Conservation (phyloP, 2,888 invertebrate genomes). For the Aphidoletes aphidimyza region DNA sequence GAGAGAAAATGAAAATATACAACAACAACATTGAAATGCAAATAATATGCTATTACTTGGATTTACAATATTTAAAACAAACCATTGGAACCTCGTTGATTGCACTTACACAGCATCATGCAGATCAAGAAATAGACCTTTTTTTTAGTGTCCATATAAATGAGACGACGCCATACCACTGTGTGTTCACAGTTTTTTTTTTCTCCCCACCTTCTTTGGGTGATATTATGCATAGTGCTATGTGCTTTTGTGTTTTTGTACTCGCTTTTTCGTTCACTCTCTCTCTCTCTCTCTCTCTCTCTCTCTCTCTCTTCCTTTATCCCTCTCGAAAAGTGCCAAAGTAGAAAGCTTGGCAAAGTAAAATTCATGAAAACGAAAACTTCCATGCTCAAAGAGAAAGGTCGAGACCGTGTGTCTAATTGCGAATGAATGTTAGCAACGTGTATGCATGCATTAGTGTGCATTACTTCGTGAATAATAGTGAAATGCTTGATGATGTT, state of each 20-base stretch:
- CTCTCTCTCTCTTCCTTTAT: neutral
- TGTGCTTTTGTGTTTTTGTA: no score
- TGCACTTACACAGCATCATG: no score
- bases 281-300: neutral
- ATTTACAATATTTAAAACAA: constrained; percentile 36
- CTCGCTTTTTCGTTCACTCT: neutral
- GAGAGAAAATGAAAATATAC: no score
- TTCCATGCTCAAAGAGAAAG: constrained; percentile 13
- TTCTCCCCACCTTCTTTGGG: neutral
- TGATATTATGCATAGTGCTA: no score
- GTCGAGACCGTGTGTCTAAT: neutral
- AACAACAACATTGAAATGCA: neutral
- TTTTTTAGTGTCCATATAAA: neutral
- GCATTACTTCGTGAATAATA: neutral
- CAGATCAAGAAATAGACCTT: no score
- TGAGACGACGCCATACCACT: neutral
- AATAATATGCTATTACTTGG: neutral
- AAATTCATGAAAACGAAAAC: neutral
- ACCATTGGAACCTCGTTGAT: neutral
- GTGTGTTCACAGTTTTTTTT: neutral
- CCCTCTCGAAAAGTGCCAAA: neutral
- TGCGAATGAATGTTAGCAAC: constrained; percentile 10
- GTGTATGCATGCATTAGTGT: constrained; percentile 5
- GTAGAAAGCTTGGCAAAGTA: neutral
- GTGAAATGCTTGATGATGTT: neutral